phyloP scores from a whole-genome alignment of 2,888 invertebrate genomes.

The Myopa testacea region DNA sequence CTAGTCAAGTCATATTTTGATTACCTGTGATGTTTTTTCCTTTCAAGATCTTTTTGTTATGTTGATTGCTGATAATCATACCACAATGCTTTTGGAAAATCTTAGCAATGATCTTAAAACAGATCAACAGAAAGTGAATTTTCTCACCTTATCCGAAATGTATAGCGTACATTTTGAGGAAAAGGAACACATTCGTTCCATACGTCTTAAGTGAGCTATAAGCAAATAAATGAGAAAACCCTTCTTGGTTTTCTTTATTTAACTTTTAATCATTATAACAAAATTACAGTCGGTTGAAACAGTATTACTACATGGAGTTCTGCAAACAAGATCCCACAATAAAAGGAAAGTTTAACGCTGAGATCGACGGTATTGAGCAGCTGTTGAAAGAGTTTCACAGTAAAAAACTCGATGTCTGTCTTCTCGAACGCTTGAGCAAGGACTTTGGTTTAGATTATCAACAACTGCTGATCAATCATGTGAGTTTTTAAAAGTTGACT shows the following conservation, averaged over 20 bases:
- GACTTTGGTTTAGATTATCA: slow-evolving; percentile 67
- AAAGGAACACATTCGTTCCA: slow-evolving; percentile 53
- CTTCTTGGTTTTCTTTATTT: neutral
- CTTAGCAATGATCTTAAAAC: slow-evolving; percentile 61
- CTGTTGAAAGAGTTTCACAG: slow-evolving; percentile 63
- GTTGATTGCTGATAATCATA: slow-evolving; percentile 59
- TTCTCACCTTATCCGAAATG: slow-evolving; percentile 65
- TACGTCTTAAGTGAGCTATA: slow-evolving; percentile 57
- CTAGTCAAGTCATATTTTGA: no score
- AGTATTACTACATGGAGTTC: slow-evolving; percentile 66
- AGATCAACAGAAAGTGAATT: slow-evolving; percentile 63
- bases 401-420: slow-evolving; percentile 61
- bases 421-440: slow-evolving; percentile 63
- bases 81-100: slow-evolving; percentile 55
- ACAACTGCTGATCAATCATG: slow-evolving; percentile 64
- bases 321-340: slow-evolving; percentile 64
- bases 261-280: neutral
- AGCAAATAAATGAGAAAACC: no score
- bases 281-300: slow-evolving; percentile 62
- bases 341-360: slow-evolving; percentile 61
- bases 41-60: slow-evolving; percentile 60
- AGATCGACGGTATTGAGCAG: slow-evolving; percentile 62
- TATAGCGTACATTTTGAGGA: slow-evolving; percentile 61
- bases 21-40: neutral
- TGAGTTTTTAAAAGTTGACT: slow-evolving; percentile 31